Base-by-base conservation (phyloP, 2,113 vertebrate genomes). In the Triplophysa tibetana region DNA sequence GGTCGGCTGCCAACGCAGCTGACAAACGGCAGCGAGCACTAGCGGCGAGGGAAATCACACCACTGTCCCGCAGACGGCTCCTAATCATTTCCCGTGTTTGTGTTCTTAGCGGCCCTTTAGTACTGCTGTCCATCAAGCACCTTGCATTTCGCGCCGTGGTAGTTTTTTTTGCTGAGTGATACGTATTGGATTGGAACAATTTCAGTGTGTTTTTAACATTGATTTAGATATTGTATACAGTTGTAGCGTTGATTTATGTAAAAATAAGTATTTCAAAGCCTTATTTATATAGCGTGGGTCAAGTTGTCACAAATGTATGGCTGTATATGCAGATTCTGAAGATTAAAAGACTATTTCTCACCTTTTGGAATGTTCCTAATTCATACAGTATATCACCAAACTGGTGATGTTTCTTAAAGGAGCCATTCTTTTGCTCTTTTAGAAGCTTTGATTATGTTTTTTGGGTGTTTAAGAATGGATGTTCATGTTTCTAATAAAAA, bases 31-130 rank as follows among this genome's bases (percentile, higher is more conserved):
- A 56, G 79, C 83, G 82, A 81, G 56, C 85, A 86, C 86, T 83
- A 77, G 88, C 80, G 77, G 82, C 79, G 52, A 85, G 89, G 91
- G 89, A 91, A 92, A 92, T 92, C 90, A 92, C 86, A 66, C 85
- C 72, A 82, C 85, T 87, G 83, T 87, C 81, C 70, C 82, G 78
- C 72, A 87, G 88, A 87, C 83, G 82, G 85, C 83, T 82, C 85
- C 83, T 89, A 88, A 90, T 93, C 90, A 90, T 88, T 86, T 82
- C 80, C 81, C 88, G 84, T 86, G 83, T 86, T 82, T 58, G 81
- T 88, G 84, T 89, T 88, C 86, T 86, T 86, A 82, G 73, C 79
- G 84, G 77, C 78, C 87, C 87, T 90, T 91, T 90, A 90, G 87
- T 86, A 88, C 88, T 81, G 77, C 85, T 85, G 88, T 91, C 88